Evolutionary conservation across 2,797 vertebrate species (phyloP).

Genomic region (Pseudomugil tenellus): DNA sequence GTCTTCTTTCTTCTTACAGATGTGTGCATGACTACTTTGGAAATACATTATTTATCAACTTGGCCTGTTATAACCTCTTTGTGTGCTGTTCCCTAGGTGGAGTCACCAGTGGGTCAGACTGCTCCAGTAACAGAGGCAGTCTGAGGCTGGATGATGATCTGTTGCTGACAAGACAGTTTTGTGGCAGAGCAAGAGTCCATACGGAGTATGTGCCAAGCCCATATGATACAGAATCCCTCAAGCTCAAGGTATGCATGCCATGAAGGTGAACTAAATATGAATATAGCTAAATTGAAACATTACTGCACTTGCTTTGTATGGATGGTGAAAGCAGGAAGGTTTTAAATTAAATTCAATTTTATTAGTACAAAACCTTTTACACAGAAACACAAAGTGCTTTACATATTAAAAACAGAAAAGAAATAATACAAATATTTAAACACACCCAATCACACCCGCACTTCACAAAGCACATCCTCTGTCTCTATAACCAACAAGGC

Average conservation of each 20-base stretch:
- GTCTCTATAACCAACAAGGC: no score
- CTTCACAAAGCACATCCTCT: no score
- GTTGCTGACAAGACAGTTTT: slow-evolving; percentile 83
- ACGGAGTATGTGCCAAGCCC: slow-evolving; percentile 94
- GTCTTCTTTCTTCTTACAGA: slow-evolving; percentile 4
- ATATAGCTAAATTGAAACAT: no score
- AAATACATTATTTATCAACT: slow-evolving; percentile 2
- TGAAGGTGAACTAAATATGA: background rate
- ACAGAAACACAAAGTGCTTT: no score
- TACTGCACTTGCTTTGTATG: no score
- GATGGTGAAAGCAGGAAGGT: no score
- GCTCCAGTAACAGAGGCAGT: slow-evolving; percentile 91
- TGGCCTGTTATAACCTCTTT: slow-evolving; percentile 19
- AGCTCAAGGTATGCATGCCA: slow-evolving; percentile 86
- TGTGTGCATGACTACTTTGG: background rate
- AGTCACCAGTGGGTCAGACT: slow-evolving; percentile 90
- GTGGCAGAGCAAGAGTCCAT: slow-evolving; percentile 90
- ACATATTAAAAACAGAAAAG: no score
- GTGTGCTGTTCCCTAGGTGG: slow-evolving; percentile 82
- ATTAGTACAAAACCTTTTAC: no score
- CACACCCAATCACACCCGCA: no score
- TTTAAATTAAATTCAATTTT: no score
- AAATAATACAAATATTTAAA: no score
- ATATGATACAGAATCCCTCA: slow-evolving; percentile 94
- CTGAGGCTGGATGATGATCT: slow-evolving; percentile 88